Conservation (phyloP, 2,888 invertebrate genomes). For the Mythimna ferrago region DNA sequence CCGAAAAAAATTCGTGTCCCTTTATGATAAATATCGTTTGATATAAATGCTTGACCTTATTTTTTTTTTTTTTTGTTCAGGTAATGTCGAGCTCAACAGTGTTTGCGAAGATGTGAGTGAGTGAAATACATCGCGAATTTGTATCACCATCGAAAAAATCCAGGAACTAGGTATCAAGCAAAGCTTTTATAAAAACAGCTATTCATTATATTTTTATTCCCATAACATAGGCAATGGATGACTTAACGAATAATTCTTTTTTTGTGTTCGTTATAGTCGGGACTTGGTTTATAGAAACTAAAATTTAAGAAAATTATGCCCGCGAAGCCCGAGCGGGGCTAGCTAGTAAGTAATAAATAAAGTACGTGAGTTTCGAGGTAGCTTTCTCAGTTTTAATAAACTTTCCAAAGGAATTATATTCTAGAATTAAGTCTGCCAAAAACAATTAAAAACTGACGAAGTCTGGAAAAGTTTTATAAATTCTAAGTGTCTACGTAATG, state of each 20-base stretch:
- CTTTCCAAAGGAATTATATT: slow-evolving; percentile 13
- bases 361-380: background rate
- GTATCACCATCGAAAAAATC: background rate
- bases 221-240: too few relatives aligned
- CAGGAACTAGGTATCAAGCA: background rate
- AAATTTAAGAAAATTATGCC: too few relatives aligned
- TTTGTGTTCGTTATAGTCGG: too few relatives aligned
- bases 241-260: too few relatives aligned
- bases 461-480: slow-evolving; percentile 25
- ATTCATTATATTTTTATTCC: too few relatives aligned
- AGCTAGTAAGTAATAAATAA: slow-evolving; percentile 1
- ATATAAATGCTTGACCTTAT: slow-evolving; percentile 38
- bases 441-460: slow-evolving; percentile 36
- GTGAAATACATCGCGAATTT: background rate
- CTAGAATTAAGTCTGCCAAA: slow-evolving; percentile 30
- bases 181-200: too few relatives aligned
- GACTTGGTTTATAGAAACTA: too few relatives aligned
- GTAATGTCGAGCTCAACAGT: slow-evolving; percentile 35
- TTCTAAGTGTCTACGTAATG: slow-evolving; percentile 19
- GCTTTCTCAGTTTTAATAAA: slow-evolving; percentile 14
- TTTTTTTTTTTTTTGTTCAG: slow-evolving; percentile 50
- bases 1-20: slow-evolving; percentile 21
- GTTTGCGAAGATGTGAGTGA: slow-evolving; percentile 18
- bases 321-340: too few relatives aligned
- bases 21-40: slow-evolving; percentile 34